These are phyloP conservation scores for Lasiommata megera DNA, from an alignment of 2,888 invertebrate species.

Conservation along the genomic window DNA sequence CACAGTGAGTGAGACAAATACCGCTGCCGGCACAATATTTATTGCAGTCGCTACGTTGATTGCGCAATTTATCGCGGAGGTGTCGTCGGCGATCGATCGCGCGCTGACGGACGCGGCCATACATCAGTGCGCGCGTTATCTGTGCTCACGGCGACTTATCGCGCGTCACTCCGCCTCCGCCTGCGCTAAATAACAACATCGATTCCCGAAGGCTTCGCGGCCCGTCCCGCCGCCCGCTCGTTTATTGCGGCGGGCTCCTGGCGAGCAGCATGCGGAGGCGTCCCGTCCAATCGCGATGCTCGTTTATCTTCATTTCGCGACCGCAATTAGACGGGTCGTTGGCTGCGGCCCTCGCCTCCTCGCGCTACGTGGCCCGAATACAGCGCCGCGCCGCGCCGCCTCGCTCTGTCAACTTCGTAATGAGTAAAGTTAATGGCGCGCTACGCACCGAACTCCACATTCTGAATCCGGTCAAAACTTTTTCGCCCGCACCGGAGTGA, in stretches of 20 bases:
- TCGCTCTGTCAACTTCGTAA: conserved; percentile 79
- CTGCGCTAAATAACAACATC: conserved; percentile 57
- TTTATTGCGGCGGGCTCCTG: conserved; percentile 53
- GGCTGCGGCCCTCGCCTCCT: conserved; percentile 68
- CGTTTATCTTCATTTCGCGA: conserved; percentile 87
- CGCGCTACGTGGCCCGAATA: conserved; percentile 75
- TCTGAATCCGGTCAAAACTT: conserved; percentile 59
- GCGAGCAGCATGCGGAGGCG: conserved; percentile 55
- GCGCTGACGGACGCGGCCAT: conserved; percentile 71
- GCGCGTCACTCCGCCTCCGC: conserved; percentile 45
- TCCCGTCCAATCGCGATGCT: conserved; percentile 83
- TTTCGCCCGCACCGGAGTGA: conserved; percentile 14
- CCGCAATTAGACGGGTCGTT: conserved; percentile 87
- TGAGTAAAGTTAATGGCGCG: conserved; percentile 80
- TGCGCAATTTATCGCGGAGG: conserved; percentile 79
- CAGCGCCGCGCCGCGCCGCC: conserved; percentile 48
- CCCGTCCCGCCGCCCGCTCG: conserved; percentile 49
- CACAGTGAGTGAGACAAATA: conserved; percentile 80
- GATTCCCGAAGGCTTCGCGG: conserved; percentile 43
- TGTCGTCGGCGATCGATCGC: conserved; percentile 78
- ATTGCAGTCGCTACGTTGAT: conserved; percentile 78
- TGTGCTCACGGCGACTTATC: conserved; percentile 77
- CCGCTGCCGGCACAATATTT: conserved; percentile 73
- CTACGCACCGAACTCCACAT: conserved; percentile 67
- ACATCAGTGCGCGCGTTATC: conserved; percentile 77